Evolutionary conservation across 2,797 vertebrate genomes (phyloP), one percentile per base, ranked within the genome.

Genomic region (Gephyroberyx darwinii): DNA sequence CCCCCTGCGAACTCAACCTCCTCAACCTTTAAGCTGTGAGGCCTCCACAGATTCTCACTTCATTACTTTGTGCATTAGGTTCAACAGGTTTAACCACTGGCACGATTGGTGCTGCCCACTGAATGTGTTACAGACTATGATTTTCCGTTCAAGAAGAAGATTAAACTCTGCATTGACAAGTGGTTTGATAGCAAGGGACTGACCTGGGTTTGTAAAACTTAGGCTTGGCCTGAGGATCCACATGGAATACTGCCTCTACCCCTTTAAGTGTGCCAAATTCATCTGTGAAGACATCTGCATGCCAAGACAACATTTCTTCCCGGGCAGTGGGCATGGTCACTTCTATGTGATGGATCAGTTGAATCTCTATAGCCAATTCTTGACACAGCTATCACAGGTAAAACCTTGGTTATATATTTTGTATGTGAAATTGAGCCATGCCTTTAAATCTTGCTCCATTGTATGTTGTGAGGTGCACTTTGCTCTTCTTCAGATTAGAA

Each of bases 251-350:
- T 1, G 61, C 61, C 12, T 50, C n/a, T 7, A 50, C 26, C 22
- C 26, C 60, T n/a, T 63, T 63, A 22, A 63, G 43, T 10, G n/a
- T 50, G 8, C 61, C 61, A 9, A 64, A 17, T 13, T 64, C 45
- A 19, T 50, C 0, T 12, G 51, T 64, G 30, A 64, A 64, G 8
- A 64, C 61, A 5, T 31, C 60, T 3, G n/a, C 61, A 64, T 64
- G 35, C 17, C 35, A 35, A 1, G 2, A 5, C 4, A 63, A 35
- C 10, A 64, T 47, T 35, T 51, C 16, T 30, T 33, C 16, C 33
- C 5, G 33, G 33, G 33, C 33, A 5, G 33, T 35, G 33, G 33
- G 33, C 7, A 8, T 8, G 7, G 33, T 35, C 33, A 35, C 33
- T 8, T 35, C 33, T 20, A 64, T 19, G 1, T 10, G 13, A 12